These are phyloP conservation scores for Myotis brandtii DNA, from an alignment of 2,113 vertebrate species.

Conservation along the genomic window DNA sequence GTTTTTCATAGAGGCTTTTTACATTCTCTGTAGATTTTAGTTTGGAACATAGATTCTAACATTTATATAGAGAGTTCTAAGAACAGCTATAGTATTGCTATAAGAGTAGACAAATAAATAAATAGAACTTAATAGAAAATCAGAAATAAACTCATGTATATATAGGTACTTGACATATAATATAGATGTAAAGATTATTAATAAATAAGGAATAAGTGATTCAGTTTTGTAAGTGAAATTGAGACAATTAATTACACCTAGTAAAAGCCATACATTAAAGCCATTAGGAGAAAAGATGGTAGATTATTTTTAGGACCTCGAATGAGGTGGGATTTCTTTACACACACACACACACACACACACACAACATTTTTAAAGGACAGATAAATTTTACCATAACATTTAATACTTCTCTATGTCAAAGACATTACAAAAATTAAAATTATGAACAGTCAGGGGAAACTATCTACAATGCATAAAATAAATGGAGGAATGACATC, in stretches of 20 bases:
- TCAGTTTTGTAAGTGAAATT: background rate
- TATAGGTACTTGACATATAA: background rate
- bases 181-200: background rate
- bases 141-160: background rate
- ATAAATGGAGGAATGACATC: background rate
- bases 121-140: background rate
- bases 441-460: background rate
- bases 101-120: background rate
- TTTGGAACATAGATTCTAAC: background rate
- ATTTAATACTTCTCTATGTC: background rate
- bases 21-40: background rate
- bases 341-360: background rate
- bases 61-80: background rate
- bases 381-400: background rate
- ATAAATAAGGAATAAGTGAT: background rate
- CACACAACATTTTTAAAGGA: background rate
- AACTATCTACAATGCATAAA: background rate
- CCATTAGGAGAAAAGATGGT: background rate
- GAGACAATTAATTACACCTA: background rate
- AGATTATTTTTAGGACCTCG: constrained; percentile 1
- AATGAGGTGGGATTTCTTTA: background rate
- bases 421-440: constrained; percentile 9
- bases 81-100: background rate
- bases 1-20: background rate
- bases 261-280: background rate